Evolutionary conservation across 2,113 vertebrate genomes (phyloP).

Genomic region (Lontra canadensis): DNA sequence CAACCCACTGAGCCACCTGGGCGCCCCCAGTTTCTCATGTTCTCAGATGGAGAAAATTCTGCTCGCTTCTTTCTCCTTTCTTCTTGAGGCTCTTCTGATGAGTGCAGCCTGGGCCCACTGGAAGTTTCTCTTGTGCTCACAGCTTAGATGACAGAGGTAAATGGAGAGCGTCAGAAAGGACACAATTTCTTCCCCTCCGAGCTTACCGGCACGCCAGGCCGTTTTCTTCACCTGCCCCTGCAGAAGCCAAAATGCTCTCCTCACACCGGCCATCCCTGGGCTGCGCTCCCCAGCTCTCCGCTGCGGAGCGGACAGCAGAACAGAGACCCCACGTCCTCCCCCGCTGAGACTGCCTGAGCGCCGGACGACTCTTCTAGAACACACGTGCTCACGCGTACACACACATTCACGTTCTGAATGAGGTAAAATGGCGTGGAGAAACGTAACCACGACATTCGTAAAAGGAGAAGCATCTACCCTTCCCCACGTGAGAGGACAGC

Average conservation of each 20-base stretch:
- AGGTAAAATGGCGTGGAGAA: neutral
- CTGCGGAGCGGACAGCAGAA: too few species aligned
- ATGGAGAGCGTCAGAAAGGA: conserved; percentile 1
- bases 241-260: conserved; percentile 4
- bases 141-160: conserved; percentile 24
- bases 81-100: neutral
- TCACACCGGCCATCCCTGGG: neutral
- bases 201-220: neutral
- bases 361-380: neutral
- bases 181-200: neutral
- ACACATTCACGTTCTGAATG: neutral
- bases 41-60: neutral
- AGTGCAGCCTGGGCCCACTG: neutral
- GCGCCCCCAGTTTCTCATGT: neutral
- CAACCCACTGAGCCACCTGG: neutral
- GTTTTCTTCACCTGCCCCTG: conserved; percentile 2
- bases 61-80: neutral
- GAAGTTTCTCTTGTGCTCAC: neutral
- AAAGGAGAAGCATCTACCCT: neutral
- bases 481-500: neutral
- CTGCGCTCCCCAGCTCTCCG: neutral
- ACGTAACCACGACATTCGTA: neutral
- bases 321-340: neutral
- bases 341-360: neutral
- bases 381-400: neutral